Evolutionary conservation across 2,113 vertebrate species (phyloP).

Genomic region (Ctenomys sociabilis): DNA sequence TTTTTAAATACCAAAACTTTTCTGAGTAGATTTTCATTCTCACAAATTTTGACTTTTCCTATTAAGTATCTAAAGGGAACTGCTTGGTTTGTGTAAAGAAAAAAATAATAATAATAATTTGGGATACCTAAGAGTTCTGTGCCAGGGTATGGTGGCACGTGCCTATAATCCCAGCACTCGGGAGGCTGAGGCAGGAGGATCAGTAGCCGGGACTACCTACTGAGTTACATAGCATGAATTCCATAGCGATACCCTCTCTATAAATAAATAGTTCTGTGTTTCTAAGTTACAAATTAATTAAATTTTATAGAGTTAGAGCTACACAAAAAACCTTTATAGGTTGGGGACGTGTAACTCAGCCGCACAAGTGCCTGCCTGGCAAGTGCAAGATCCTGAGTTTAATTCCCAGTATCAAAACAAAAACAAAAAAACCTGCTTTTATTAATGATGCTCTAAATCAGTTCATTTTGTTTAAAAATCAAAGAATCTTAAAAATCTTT

Average conservation of each 20-base stretch:
- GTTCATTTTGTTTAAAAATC: conserved; percentile 29
- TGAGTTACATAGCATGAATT: not conserved
- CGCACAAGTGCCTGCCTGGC: too few species aligned
- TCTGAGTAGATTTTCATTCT: not conserved
- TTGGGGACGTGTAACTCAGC: too few species aligned
- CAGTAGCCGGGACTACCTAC: not conserved
- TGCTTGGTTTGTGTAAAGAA: not conserved
- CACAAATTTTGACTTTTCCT: not conserved
- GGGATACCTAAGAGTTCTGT: not conserved
- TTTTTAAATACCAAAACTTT: not conserved
- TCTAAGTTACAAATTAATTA: conserved; percentile 1
- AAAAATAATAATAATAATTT: not conserved
- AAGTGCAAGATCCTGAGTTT: too few species aligned
- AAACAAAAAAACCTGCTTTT: conserved; percentile 29
- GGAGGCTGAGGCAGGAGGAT: not conserved
- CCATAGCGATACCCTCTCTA: not conserved
- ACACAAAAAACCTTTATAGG: not conserved
- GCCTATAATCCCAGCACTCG: not conserved
- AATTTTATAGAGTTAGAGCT: conserved; percentile 8
- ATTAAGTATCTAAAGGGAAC: not conserved
- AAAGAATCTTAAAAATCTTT: not conserved
- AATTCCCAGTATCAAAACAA: not conserved
- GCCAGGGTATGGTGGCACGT: not conserved
- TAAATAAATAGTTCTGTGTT: not conserved
- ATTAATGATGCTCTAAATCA: not conserved